A percentile compares a stretch with the other conserved stretches of the same genome.
These are phyloP conservation scores for Geophilus truncorum DNA, from an alignment of 2,888 invertebrate species.

Conservation along the genomic window DNA sequence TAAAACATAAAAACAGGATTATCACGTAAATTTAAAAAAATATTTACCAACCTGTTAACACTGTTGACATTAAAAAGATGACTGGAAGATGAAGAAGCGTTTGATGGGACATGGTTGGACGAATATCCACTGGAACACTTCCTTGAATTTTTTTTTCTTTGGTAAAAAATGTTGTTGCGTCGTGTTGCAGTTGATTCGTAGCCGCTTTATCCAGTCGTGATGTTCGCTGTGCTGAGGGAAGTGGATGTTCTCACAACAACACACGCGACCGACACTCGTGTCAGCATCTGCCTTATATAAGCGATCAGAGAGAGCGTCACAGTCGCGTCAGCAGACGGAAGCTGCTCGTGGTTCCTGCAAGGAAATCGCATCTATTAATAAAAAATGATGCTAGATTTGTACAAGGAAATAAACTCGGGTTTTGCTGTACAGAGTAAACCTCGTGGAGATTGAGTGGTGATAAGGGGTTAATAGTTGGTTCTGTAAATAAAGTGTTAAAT, in stretches of 20 bases:
- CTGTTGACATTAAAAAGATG: neutral
- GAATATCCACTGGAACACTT: neutral
- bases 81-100: neutral
- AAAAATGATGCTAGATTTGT: neutral
- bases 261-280: neutral
- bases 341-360: neutral
- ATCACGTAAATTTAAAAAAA: no score
- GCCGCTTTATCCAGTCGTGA: no score
- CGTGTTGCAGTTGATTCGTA: no score
- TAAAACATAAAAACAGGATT: no score
- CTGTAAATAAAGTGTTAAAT: no score
- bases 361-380: neutral
- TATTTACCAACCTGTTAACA: neutral
- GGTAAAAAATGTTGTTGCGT: neutral
- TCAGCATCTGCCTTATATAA: neutral
- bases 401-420: no score
- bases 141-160: neutral
- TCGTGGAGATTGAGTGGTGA: no score
- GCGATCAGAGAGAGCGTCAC: neutral
- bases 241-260: neutral
- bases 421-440: no score
- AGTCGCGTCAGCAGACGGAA: neutral
- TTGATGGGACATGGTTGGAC: neutral
- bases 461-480: no score
- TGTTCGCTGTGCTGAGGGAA: no score